These are phyloP conservation scores for Nycticebus coucang DNA, from an alignment of 2,113 vertebrate species.

Conservation along the genomic window DNA sequence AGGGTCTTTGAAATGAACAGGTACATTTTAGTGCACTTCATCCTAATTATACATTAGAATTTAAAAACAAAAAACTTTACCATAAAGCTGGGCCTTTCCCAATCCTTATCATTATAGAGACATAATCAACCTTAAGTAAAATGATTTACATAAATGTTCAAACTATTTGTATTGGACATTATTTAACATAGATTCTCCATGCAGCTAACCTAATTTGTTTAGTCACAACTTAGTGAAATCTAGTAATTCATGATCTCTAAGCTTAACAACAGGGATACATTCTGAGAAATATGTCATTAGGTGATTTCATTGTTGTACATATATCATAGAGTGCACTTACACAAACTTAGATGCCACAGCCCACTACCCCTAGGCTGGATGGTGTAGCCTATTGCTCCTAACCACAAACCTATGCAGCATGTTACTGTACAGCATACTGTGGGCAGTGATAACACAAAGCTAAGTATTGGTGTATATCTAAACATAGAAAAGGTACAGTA, in stretches of 20 bases:
- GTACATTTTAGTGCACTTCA: not conserved
- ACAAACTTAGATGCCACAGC: not conserved
- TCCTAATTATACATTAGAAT: not conserved
- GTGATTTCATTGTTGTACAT: not conserved
- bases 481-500: not conserved
- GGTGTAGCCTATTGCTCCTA: not conserved
- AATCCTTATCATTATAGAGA: not conserved
- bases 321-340: not conserved
- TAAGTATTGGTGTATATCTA: not conserved
- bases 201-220: not conserved
- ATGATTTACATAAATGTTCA: not conserved
- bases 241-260: not conserved
- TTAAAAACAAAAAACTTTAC: conserved; percentile 18
- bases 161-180: not conserved
- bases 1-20: not conserved
- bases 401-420: not conserved
- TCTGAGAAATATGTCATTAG: not conserved
- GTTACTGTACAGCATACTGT: not conserved
- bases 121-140: not conserved
- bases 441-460: not conserved
- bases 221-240: not conserved
- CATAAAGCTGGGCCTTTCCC: not conserved
- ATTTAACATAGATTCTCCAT: not conserved
- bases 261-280: not conserved
- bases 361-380: not conserved